phyloP scores from a whole-genome alignment of 2,113 vertebrate species.

The Carettochelys insculpta region DNA sequence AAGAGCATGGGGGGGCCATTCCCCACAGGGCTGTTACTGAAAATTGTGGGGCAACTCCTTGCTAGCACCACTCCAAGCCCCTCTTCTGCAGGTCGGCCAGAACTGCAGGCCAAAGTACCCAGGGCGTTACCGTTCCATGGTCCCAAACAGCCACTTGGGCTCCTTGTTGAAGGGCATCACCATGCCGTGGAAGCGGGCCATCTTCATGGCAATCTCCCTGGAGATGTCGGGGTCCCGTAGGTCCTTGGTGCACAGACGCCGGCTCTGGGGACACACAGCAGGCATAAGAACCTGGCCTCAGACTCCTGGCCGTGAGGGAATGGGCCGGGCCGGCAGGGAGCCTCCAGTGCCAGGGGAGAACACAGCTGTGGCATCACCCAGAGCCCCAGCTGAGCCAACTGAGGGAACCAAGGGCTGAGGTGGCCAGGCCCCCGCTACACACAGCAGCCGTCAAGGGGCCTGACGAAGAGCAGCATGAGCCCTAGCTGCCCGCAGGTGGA shows the following conservation, averaged over 20 bases:
- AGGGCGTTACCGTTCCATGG: constrained; percentile 83
- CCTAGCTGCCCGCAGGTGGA: not conserved
- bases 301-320: not conserved
- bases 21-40: not conserved
- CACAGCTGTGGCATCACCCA: not conserved
- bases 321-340: not conserved
- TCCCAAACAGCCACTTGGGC: constrained; percentile 92
- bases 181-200: constrained; percentile 93
- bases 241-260: constrained; percentile 76
- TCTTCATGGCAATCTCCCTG: constrained; percentile 84
- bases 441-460: not conserved
- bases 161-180: constrained; percentile 96
- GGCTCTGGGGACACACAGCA: not conserved
- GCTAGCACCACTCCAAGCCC: not conserved
- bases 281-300: not conserved
- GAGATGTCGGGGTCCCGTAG: constrained; percentile 83
- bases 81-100: no score
- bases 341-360: not conserved
- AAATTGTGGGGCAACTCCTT: not conserved
- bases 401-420: not conserved
- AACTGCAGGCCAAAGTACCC: not conserved
- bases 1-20: no score
- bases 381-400: not conserved
- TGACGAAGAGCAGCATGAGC: not conserved
- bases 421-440: not conserved